Percentiles rank a stretch among this genome's conserved stretches.
phyloP scores from a whole-genome alignment of 2,888 invertebrate genomes.

The Meiosimyza decipiens region DNA sequence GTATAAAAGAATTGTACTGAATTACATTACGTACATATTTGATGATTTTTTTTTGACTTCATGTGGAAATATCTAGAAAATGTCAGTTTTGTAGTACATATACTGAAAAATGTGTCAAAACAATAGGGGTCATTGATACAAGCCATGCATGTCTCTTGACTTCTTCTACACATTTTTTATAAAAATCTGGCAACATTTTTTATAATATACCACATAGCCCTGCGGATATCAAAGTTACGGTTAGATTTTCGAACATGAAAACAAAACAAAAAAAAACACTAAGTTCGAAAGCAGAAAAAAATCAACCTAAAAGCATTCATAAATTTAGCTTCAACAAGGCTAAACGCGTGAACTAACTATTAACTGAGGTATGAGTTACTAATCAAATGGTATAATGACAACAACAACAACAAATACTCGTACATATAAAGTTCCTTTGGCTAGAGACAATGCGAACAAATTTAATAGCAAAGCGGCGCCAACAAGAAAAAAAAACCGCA shows the following conservation, averaged over 20 bases:
- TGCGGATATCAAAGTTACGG: background rate
- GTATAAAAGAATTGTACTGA: too few relatives aligned
- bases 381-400: constrained; percentile 25
- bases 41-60: too few relatives aligned
- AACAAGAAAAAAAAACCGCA: constrained; percentile 52
- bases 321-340: constrained; percentile 27
- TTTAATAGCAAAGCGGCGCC: constrained; percentile 59
- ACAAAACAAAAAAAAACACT: background rate
- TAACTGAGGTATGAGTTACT: constrained; percentile 23
- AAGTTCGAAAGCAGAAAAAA: constrained; percentile 22
- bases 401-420: background rate
- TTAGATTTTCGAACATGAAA: background rate
- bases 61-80: too few relatives aligned
- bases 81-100: too few relatives aligned
- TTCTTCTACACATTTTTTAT: too few relatives aligned
- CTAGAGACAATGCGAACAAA: constrained; percentile 43
- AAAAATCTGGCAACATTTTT: too few relatives aligned
- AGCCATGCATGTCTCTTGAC: too few relatives aligned
- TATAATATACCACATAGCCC: too few relatives aligned
- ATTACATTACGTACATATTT: too few relatives aligned
- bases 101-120: too few relatives aligned
- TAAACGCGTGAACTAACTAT: constrained; percentile 16
- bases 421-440: constrained; percentile 3
- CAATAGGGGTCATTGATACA: too few relatives aligned
- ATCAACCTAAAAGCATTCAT: constrained; percentile 35